Evolutionary conservation across 2,888 invertebrate species (phyloP).

Genomic region (Aleiodes alternator): DNA sequence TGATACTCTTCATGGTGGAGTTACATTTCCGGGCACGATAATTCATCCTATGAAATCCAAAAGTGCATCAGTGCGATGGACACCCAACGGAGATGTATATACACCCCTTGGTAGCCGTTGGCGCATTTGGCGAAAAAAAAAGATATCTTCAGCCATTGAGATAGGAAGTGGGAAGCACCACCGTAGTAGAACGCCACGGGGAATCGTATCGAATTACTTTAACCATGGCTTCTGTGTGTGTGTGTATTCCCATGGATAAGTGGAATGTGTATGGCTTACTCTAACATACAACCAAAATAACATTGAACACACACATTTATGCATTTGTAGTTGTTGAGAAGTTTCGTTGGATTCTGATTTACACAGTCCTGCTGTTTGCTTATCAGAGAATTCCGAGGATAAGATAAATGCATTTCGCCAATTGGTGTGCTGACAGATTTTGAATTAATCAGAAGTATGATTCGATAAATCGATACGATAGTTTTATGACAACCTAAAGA

Average conservation of each 20-base stretch:
- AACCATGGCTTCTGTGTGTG: constrained; percentile 71
- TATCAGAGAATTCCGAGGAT: too few relatives aligned
- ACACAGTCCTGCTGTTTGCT: too few relatives aligned
- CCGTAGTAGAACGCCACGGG: constrained; percentile 66
- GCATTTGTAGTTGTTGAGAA: constrained; percentile 17
- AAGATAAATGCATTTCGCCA: too few relatives aligned
- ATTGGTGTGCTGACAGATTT: too few relatives aligned
- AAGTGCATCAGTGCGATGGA: background rate
- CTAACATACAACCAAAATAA: constrained; percentile 36
- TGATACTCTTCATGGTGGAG: constrained; percentile 6
- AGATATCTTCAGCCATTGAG: constrained; percentile 53
- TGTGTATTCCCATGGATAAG: constrained; percentile 69
- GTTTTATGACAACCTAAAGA: background rate
- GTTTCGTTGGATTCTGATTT: background rate
- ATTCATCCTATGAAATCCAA: constrained; percentile 14
- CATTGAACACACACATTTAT: constrained; percentile 17
- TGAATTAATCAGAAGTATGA: background rate
- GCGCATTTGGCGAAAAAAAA: constrained; percentile 46
- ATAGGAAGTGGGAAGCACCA: constrained; percentile 76
- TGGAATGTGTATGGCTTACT: constrained; percentile 48
- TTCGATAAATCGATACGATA: background rate
- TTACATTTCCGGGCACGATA: constrained; percentile 34
- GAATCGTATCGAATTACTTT: constrained; percentile 73
- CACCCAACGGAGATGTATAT: constrained; percentile 17
- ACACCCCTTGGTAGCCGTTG: constrained; percentile 18